These are phyloP conservation scores for Troides oblongomaculatus DNA, from an alignment of 2,888 invertebrate species.

Conservation along the genomic window DNA sequence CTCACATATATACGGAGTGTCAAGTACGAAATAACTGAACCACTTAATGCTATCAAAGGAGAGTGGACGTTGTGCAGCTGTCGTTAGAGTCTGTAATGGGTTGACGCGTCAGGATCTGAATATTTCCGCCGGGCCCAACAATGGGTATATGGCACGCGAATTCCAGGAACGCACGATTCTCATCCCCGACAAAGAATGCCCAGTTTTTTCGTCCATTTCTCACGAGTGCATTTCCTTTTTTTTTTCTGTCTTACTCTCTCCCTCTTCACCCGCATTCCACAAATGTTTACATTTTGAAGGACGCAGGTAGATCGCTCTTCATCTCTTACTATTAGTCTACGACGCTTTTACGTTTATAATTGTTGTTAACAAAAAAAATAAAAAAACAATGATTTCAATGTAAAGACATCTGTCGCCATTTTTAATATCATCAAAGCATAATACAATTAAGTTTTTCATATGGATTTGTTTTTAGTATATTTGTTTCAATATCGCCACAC, in stretches of 20 bases:
- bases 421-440: neutral
- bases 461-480: too few species aligned
- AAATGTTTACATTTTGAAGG: conserved; percentile 69
- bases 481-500: too few species aligned
- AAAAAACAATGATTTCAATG: neutral
- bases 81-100: neutral
- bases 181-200: conserved; percentile 62
- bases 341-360: neutral
- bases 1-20: conserved; percentile 2
- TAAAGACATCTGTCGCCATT: conserved; percentile 1
- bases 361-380: neutral
- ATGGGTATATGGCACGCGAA: conserved; percentile 72
- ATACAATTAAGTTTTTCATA: too few species aligned
- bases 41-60: neutral
- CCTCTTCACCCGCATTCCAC: conserved; percentile 55
- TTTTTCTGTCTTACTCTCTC: conserved; percentile 34
- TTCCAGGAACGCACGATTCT: conserved; percentile 72
- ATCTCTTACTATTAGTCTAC: conserved; percentile 12
- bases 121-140: conserved; percentile 36
- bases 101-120: neutral
- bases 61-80: neutral
- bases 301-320: conserved; percentile 52
- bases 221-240: conserved; percentile 67
- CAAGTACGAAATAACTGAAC: conserved; percentile 1
- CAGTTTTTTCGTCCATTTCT: conserved; percentile 64